Percentiles rank a stretch among this genome's conserved stretches.
phyloP scores from a whole-genome alignment of 2,797 vertebrate species.

The Merluccius polli region DNA sequence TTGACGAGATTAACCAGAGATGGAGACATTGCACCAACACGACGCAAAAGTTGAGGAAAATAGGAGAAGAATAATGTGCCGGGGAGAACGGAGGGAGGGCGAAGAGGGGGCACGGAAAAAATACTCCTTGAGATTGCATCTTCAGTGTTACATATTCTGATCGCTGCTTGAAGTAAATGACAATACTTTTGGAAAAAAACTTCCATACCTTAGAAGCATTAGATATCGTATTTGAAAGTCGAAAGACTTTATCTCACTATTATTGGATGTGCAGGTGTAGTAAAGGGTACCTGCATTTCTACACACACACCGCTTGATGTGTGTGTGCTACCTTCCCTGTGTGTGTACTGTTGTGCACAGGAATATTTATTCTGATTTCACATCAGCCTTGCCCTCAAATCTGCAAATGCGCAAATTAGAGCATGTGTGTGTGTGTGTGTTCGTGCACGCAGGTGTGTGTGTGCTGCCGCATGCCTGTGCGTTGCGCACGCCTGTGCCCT shows the following conservation, averaged over 20 bases:
- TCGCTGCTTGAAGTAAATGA: neutral
- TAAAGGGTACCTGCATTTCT: neutral
- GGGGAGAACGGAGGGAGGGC: neutral
- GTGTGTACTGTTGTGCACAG: neutral
- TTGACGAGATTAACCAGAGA: conserved; percentile 21
- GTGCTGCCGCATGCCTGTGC: neutral
- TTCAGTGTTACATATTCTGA: neutral
- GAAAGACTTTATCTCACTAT: neutral
- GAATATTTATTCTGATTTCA: neutral
- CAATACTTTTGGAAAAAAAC: neutral
- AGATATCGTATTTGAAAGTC: neutral
- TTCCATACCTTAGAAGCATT: neutral
- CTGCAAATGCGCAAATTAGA: neutral
- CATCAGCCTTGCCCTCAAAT: neutral
- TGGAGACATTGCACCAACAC: conserved; percentile 1
- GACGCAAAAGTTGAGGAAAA: conserved; percentile 9
- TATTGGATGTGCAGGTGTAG: neutral
- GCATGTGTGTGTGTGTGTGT: neutral
- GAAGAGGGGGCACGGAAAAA: neutral
- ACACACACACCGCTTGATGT: neutral
- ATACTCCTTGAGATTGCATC: neutral
- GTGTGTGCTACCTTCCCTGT: neutral
- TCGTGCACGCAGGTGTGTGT: neutral
- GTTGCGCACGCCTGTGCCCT: neutral
- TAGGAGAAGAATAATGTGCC: neutral